Conservation (phyloP, 2,888 invertebrate species). For the Hydroisotoma schaefferi region DNA sequence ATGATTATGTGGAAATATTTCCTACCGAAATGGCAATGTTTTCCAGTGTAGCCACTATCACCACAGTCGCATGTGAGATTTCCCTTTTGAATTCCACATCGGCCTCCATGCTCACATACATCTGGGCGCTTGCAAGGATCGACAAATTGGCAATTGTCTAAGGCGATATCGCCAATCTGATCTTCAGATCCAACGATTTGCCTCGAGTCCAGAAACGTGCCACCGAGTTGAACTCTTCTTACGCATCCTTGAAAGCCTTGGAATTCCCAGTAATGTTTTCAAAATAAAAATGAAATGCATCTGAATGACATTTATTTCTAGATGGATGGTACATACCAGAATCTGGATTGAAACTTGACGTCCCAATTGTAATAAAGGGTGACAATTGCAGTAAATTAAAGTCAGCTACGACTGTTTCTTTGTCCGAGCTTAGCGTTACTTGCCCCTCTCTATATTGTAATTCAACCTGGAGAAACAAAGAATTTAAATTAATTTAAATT, state of each 20-base stretch:
- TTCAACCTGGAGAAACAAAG: constrained; percentile 61
- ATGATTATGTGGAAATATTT: neutral
- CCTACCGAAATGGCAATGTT: constrained; percentile 83
- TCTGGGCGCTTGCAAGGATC: constrained; percentile 54
- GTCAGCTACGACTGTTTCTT: constrained; percentile 62
- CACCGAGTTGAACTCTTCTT: constrained; percentile 81
- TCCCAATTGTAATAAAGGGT: constrained; percentile 40
- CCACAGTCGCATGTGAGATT: constrained; percentile 84
- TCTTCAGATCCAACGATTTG: constrained; percentile 76
- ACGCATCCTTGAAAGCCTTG: constrained; percentile 86
- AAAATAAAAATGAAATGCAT: neutral
- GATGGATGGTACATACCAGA: constrained; percentile 16
- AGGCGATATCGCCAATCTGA: constrained; percentile 80
- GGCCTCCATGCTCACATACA: constrained; percentile 87
- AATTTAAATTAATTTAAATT: constrained; percentile 58
- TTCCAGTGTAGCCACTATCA: constrained; percentile 75
- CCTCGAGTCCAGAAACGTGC: constrained; percentile 72
- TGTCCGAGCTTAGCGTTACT: constrained; percentile 71
- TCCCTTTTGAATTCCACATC: constrained; percentile 84
- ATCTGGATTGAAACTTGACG: constrained; percentile 30
- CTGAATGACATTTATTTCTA: neutral
- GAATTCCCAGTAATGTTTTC: constrained; percentile 17
- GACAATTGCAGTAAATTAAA: constrained; percentile 34
- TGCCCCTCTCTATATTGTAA: constrained; percentile 71
- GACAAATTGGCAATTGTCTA: constrained; percentile 78